These are phyloP conservation scores for Dicentrarchus labrax DNA, from an alignment of 2,113 vertebrate species.

Conservation along the genomic window DNA sequence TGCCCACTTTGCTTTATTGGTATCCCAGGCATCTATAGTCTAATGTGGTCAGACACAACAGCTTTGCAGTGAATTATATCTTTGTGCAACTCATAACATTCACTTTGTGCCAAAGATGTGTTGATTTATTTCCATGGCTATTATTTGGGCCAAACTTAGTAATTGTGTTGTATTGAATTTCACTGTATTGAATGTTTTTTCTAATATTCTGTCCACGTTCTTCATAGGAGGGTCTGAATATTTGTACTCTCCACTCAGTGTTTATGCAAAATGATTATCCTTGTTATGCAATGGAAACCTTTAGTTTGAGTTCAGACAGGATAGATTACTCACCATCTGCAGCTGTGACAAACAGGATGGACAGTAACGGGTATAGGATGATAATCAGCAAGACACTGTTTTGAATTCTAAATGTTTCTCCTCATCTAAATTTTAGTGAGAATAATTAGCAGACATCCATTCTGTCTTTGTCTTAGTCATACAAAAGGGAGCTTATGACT, in stretches of 20 bases:
- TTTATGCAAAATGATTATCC: neutral
- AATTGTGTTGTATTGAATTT: no score
- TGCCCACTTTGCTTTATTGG: neutral
- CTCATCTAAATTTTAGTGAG: conserved; percentile 1
- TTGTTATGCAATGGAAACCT: neutral
- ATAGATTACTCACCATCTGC: neutral
- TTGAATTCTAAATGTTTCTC: neutral
- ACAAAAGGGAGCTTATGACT: conserved; percentile 43
- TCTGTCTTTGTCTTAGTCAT: neutral
- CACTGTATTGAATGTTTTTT: no score
- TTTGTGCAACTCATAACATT: no score
- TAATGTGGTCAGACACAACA: neutral
- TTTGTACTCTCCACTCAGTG: neutral
- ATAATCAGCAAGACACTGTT: neutral
- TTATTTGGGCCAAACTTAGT: neutral
- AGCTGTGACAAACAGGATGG: neutral
- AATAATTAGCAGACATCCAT: conserved; percentile 20
- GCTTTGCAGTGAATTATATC: neutral
- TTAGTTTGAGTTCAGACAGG: neutral
- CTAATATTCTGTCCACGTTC: neutral
- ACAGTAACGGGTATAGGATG: neutral
- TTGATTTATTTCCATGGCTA: neutral
- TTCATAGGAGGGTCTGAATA: neutral
- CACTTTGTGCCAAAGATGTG: no score
- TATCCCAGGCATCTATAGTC: neutral